Evolutionary conservation across 2,113 vertebrate genomes (phyloP).

Genomic region (Daphoenositta chrysoptera): DNA sequence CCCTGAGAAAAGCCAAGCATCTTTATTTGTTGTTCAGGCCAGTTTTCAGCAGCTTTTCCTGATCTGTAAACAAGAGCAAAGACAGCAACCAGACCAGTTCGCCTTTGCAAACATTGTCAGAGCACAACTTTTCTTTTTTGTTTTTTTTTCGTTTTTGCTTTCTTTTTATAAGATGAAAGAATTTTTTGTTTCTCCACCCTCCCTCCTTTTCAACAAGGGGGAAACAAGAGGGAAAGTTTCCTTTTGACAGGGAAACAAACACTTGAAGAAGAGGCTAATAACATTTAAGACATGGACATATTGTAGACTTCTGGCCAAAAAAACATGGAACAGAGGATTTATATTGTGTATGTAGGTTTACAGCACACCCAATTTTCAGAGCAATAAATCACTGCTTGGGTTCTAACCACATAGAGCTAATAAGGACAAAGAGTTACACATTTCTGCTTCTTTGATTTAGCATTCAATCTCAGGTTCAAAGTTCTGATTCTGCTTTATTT

Average conservation of each 20-base stretch:
- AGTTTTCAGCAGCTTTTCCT: background rate
- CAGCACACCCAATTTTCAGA: background rate
- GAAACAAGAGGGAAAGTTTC: background rate
- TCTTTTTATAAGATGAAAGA: background rate
- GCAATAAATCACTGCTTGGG: background rate
- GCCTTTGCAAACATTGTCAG: background rate
- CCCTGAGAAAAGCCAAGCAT: background rate
- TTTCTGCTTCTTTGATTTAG: slow-evolving; percentile 5
- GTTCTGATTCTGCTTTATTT: background rate
- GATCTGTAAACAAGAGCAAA: background rate
- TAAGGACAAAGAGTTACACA: background rate
- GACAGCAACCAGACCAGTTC: background rate
- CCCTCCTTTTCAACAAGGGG: background rate
- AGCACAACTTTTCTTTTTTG: background rate
- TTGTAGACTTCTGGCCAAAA: background rate
- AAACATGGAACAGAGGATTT: background rate
- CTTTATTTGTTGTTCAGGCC: background rate
- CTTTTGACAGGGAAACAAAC: background rate
- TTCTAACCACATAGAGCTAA: background rate
- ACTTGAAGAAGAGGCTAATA: background rate
- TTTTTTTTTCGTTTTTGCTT: background rate
- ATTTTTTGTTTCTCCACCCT: background rate
- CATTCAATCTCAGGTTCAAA: background rate
- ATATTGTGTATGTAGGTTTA: background rate
- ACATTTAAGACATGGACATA: background rate